Conservation (phyloP, 2,888 invertebrate species). For the Palloptera scutellata region DNA sequence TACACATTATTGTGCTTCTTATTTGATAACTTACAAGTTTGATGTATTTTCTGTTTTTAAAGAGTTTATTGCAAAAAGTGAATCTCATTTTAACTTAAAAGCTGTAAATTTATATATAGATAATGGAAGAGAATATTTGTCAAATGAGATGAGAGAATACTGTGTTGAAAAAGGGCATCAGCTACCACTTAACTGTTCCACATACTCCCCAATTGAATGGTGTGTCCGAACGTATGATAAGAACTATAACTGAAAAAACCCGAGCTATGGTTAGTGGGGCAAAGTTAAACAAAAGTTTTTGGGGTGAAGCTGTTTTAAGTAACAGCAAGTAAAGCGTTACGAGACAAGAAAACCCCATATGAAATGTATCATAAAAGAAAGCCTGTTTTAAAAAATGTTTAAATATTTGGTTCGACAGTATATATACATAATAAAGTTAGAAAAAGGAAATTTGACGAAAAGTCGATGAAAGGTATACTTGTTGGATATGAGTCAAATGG, state of each 20-base stretch:
- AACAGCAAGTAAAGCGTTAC: constrained; percentile 52
- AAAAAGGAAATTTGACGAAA: too few species aligned
- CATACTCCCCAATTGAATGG: too few species aligned
- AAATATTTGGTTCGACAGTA: too few species aligned
- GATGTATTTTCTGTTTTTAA: constrained; percentile 43
- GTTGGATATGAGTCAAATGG: too few species aligned
- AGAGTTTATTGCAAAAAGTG: constrained; percentile 35
- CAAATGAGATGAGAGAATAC: constrained; percentile 50
- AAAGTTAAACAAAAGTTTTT: constrained; percentile 51
- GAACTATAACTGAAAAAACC: constrained; percentile 57
- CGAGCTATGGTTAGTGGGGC: constrained; percentile 52
- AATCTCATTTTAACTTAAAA: constrained; percentile 48
- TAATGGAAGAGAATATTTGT: too few species aligned
- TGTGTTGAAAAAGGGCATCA: constrained; percentile 53
- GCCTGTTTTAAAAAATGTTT: too few species aligned
- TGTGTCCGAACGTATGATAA: constrained; percentile 50
- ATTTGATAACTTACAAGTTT: constrained; percentile 48
- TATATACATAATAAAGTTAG: too few species aligned
- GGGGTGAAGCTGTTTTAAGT: constrained; percentile 53
- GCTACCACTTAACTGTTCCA: constrained; percentile 58
- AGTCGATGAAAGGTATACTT: too few species aligned
- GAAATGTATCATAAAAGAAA: too few species aligned
- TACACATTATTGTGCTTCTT: constrained; percentile 52
- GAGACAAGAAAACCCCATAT: too few species aligned
- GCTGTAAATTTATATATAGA: constrained; percentile 48